phyloP scores from a whole-genome alignment of 2,113 vertebrate species.

The Cephalopterus ornatus region DNA sequence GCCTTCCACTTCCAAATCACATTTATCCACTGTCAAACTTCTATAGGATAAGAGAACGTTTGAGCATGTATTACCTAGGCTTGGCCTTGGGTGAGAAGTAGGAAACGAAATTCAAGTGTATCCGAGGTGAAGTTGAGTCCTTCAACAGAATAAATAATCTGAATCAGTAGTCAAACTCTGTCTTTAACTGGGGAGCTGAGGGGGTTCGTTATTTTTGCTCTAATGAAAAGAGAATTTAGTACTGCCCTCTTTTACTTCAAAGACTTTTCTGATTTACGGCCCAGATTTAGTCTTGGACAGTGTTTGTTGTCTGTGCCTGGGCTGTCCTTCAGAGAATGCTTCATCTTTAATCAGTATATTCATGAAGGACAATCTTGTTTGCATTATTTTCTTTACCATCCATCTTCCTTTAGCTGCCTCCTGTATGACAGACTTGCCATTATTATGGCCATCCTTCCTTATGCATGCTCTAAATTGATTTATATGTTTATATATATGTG shows the following conservation, averaged over 20 bases:
- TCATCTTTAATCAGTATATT: background rate
- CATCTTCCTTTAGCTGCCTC: background rate
- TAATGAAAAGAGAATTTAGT: background rate
- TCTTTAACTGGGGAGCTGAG: background rate
- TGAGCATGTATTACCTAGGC: background rate
- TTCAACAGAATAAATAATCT: background rate
- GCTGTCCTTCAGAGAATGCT: background rate
- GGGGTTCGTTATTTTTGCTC: background rate
- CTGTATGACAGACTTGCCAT: background rate
- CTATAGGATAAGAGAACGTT: background rate
- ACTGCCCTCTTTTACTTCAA: background rate
- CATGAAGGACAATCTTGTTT: background rate
- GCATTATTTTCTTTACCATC: background rate
- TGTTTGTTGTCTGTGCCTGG: background rate
- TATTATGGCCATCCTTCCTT: background rate
- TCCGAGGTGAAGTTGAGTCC: background rate
- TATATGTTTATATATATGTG: rapidly evolving
- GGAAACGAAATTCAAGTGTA: background rate
- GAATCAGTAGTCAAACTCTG: background rate
- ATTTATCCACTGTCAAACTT: background rate
- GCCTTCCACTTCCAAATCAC: background rate
- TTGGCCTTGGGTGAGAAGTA: background rate
- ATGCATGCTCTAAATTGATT: background rate
- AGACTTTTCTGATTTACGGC: background rate
- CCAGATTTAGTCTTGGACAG: background rate